phyloP scores from a whole-genome alignment of 2,888 invertebrate species.

The Cheilosia pagana region DNA sequence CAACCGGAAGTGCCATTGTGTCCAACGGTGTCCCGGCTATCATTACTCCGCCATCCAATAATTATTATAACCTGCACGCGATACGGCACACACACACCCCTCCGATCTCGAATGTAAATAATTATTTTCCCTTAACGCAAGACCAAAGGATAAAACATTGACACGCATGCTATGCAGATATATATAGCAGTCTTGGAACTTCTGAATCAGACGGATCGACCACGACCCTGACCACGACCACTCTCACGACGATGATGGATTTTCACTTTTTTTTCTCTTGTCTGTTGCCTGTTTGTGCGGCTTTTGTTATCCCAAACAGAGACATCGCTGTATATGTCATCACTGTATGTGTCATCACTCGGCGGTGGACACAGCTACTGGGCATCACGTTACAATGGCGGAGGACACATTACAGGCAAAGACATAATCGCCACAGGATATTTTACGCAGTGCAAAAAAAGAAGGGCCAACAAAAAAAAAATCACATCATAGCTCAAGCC shows the following conservation, averaged over 20 bases:
- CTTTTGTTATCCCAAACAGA: conserved; percentile 55
- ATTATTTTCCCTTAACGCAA: conserved; percentile 56
- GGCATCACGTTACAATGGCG: conserved; percentile 33
- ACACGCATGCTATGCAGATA: conserved; percentile 42
- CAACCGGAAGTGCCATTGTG: conserved; percentile 73
- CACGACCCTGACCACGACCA: conserved; percentile 52
- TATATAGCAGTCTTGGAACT: conserved; percentile 36
- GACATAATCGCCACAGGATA: conserved; percentile 66
- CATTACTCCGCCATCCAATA: conserved; percentile 46
- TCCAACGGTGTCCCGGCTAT: conserved; percentile 49
- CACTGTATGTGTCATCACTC: conserved; percentile 45
- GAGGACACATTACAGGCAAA: conserved; percentile 38
- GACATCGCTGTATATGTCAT: conserved; percentile 52
- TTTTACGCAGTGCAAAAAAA: conserved; percentile 48
- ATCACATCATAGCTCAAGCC: conserved; percentile 36
- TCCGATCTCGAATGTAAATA: conserved; percentile 54
- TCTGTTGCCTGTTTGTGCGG: conserved; percentile 9
- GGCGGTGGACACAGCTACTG: conserved; percentile 34
- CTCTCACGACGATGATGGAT: conserved; percentile 59
- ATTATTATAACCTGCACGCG: conserved; percentile 52
- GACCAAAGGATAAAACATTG: conserved; percentile 54
- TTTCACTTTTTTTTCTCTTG: conserved; percentile 50
- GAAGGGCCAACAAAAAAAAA: conserved; percentile 25
- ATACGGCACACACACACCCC: conserved; percentile 4
- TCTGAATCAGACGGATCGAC: conserved; percentile 47